phyloP scores from a whole-genome alignment of 2,888 invertebrate species.

The Latrodectus hesperus region DNA sequence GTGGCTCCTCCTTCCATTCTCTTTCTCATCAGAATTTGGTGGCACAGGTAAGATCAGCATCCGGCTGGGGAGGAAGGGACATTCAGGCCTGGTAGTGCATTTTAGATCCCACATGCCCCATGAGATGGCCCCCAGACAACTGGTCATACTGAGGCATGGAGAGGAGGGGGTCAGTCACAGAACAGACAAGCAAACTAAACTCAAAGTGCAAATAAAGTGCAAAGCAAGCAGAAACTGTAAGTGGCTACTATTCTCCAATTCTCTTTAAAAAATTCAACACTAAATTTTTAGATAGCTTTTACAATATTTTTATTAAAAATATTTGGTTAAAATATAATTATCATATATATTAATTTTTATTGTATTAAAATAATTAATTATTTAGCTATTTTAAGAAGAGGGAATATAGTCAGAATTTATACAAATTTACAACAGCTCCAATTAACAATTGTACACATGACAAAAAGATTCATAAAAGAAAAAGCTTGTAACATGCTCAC shows the following conservation, averaged over 20 bases:
- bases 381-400: too few species aligned
- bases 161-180: slow-evolving; percentile 69
- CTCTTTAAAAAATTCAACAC: too few species aligned
- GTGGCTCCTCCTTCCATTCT: slow-evolving; percentile 21
- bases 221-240: slow-evolving; percentile 46
- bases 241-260: slow-evolving; percentile 22
- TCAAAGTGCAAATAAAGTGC: slow-evolving; percentile 60
- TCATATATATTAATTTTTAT: too few species aligned
- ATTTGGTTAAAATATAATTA: too few species aligned
- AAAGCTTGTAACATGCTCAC: too few species aligned
- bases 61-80: slow-evolving; percentile 67
- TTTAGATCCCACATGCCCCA: slow-evolving; percentile 68
- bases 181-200: slow-evolving; percentile 68
- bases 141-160: slow-evolving; percentile 69
- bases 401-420: too few species aligned
- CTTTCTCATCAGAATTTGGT: slow-evolving; percentile 60
- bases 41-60: slow-evolving; percentile 66
- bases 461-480: too few species aligned
- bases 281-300: too few species aligned
- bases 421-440: too few species aligned
- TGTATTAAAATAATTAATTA: too few species aligned
- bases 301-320: too few species aligned
- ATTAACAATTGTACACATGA: too few species aligned
- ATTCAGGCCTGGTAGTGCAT: slow-evolving; percentile 69
- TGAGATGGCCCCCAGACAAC: slow-evolving; percentile 67